These are phyloP conservation scores for Emydura subglobosa DNA, from an alignment of 2,113 vertebrate species.

Conservation along the genomic window DNA sequence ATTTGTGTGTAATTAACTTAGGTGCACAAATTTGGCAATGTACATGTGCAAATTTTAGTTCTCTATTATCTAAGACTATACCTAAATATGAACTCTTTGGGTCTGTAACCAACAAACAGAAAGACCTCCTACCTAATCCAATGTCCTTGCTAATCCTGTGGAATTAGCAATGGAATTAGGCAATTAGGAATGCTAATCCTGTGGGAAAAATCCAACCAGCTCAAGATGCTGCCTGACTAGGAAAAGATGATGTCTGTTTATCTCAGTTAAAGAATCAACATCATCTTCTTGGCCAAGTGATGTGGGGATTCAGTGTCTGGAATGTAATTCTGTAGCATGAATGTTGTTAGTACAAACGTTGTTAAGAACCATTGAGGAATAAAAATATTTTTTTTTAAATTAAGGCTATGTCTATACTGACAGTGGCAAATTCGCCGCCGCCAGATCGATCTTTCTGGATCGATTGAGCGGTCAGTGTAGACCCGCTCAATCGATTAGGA, in stretches of 20 bases:
- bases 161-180: no score
- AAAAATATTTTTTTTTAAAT: not conserved
- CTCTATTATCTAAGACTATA: not conserved
- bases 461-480: no score
- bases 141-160: not conserved
- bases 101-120: not conserved
- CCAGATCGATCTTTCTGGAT: no score
- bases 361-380: not conserved
- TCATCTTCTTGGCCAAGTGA: not conserved
- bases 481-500: no score
- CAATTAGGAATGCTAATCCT: not conserved
- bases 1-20: not conserved
- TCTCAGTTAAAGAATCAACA: not conserved
- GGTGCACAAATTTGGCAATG: not conserved
- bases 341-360: not conserved
- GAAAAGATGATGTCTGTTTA: not conserved
- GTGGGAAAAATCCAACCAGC: not conserved
- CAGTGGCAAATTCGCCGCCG: no score
- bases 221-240: not conserved
- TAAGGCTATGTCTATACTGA: not conserved
- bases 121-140: not conserved
- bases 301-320: not conserved
- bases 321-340: not conserved
- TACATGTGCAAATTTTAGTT: rapidly evolving
- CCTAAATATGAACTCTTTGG: not conserved